These are phyloP conservation scores for Diceros bicornis DNA, from an alignment of 2,797 vertebrate genomes.

Conservation along the genomic window DNA sequence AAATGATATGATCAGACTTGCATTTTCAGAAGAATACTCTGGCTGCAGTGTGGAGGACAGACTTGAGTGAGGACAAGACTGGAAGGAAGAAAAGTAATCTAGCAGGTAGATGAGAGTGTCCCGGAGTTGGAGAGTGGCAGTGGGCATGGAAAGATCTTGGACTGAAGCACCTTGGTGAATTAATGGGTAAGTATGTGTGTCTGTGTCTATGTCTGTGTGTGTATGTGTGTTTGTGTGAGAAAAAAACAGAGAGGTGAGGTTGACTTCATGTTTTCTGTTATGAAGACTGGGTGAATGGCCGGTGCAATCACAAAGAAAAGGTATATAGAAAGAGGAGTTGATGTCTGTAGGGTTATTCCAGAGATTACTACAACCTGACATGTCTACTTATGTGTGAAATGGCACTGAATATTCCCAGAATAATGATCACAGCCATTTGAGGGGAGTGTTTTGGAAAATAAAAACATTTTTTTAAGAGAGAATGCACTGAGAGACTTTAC, in stretches of 20 bases:
- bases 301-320: neutral
- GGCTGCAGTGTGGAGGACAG: neutral
- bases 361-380: neutral
- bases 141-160: neutral
- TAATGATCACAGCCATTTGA: neutral
- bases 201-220: neutral
- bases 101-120: neutral
- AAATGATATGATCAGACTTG: neutral
- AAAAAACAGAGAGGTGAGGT: neutral
- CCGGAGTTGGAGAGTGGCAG: neutral
- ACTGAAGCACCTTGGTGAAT: neutral
- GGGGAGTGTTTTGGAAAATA: neutral
- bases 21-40: neutral
- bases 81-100: neutral
- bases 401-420: neutral
- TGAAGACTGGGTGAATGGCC: neutral
- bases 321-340: neutral
- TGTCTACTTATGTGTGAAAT: neutral
- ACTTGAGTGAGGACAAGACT: neutral
- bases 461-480: neutral
- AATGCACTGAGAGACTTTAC: neutral
- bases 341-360: neutral
- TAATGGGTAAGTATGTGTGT: neutral
- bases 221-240: neutral
- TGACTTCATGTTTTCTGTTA: neutral